Evolutionary conservation across 2,888 invertebrate species (phyloP).

Genomic region (Zonitis immaculata): DNA sequence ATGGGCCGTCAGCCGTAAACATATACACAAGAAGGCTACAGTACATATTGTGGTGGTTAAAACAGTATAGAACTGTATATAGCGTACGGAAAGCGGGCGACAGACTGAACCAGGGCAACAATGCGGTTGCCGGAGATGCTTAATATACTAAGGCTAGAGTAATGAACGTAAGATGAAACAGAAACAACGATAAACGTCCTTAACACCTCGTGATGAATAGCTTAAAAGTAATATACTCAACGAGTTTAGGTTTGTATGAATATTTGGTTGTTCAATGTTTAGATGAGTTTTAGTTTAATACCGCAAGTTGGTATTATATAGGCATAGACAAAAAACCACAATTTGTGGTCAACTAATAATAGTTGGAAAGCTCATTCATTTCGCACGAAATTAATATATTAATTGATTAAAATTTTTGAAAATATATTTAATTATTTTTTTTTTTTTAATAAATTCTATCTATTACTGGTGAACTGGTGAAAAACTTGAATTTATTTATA

Average conservation of each 20-base stretch:
- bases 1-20: conserved; percentile 14
- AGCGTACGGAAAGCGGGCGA: conserved; percentile 25
- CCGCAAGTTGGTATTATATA: not conserved
- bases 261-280: conserved; percentile 8
- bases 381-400: no score
- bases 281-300: conserved; percentile 1
- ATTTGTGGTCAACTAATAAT: not conserved
- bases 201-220: conserved; percentile 47
- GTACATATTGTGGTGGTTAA: conserved; percentile 1
- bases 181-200: conserved; percentile 48
- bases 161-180: conserved; percentile 48
- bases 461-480: no score
- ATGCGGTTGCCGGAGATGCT: conserved; percentile 45
- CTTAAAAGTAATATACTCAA: conserved; percentile 41
- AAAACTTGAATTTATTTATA: not conserved
- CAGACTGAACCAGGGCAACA: conserved; percentile 37
- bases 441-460: no score
- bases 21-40: conserved; percentile 2
- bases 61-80: conserved; percentile 9
- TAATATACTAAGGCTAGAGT: conserved; percentile 45
- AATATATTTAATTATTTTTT: no score
- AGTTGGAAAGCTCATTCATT: not conserved
- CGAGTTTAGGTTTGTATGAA: conserved; percentile 11
- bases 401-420: no score
- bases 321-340: not conserved